phyloP scores from a whole-genome alignment of 1,140 invertebrate genomes.

The Odontomachus brunneus region DNA sequence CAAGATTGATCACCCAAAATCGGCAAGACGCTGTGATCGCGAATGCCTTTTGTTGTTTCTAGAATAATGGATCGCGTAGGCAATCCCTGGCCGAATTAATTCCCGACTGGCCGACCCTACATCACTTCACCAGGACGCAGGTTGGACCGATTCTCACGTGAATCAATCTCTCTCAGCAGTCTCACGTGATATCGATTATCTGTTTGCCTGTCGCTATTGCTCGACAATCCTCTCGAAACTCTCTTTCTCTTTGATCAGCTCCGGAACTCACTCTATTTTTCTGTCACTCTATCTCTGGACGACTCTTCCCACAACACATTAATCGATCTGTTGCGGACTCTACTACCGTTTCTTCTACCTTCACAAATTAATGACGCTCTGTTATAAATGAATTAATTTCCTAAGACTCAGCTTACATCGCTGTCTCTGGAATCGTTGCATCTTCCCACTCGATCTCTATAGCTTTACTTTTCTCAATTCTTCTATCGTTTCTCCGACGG shows the following conservation, averaged over 20 bases:
- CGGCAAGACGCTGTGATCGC: slow-evolving; percentile 61
- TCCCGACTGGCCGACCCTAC: slow-evolving; percentile 97
- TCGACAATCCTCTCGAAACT: slow-evolving; percentile 34
- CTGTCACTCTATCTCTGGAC: slow-evolving; percentile 35
- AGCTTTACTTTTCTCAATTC: slow-evolving; percentile 26
- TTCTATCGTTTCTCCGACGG: neutral
- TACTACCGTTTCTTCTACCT: slow-evolving; percentile 29
- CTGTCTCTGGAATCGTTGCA: slow-evolving; percentile 20
- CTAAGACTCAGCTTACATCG: slow-evolving; percentile 9
- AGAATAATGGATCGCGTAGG: slow-evolving; percentile 90
- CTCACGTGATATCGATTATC: slow-evolving; percentile 64
- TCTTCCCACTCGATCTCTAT: slow-evolving; percentile 22
- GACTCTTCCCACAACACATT: slow-evolving; percentile 24
- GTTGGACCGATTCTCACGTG: slow-evolving; percentile 86
- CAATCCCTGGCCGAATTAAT: slow-evolving; percentile 97
- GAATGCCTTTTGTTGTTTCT: slow-evolving; percentile 81
- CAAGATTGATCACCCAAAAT: slow-evolving; percentile 26
- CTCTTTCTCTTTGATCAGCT: slow-evolving; percentile 32
- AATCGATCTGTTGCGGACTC: slow-evolving; percentile 2
- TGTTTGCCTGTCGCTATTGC: slow-evolving; percentile 47
- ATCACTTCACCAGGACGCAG: slow-evolving; percentile 93
- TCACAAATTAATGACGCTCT: slow-evolving; percentile 44
- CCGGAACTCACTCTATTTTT: slow-evolving; percentile 36
- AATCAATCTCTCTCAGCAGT: slow-evolving; percentile 48
- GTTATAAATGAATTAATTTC: slow-evolving; percentile 23